Conservation (phyloP, 2,888 invertebrate species). For the Scrobipalpa costella region DNA sequence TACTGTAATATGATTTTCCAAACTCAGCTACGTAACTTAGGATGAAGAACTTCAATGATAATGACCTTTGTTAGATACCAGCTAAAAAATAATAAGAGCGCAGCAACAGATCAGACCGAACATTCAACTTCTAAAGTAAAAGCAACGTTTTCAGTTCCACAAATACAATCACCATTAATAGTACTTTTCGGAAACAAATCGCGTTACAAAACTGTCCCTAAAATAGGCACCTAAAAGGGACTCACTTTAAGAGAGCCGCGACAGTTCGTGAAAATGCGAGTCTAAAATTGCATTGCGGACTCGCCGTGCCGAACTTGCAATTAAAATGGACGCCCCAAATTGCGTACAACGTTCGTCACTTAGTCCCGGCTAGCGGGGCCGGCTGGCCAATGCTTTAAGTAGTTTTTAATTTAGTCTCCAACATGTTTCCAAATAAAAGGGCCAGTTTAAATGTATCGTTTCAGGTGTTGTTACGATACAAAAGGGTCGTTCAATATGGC, state of each 20-base stretch:
- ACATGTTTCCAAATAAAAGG: conserved; percentile 14
- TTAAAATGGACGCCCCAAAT: conserved; percentile 80
- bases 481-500: not conserved
- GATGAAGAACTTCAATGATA: no score
- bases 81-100: no score
- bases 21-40: no score
- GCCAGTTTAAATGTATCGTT: not conserved
- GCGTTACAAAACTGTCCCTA: conserved; percentile 2
- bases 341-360: conserved; percentile 80
- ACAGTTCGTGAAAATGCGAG: conserved; percentile 51
- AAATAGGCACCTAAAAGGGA: conserved; percentile 25
- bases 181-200: not conserved
- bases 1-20: no score
- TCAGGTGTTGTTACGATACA: not conserved
- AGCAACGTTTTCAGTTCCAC: conserved; percentile 2
- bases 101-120: no score
- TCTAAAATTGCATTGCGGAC: conserved; percentile 70
- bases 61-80: no score
- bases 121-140: no score
- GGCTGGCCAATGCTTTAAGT: conserved; percentile 34
- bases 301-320: conserved; percentile 71
- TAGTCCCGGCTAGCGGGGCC: conserved; percentile 45
- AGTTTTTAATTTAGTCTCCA: conserved; percentile 36
- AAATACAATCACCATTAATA: not conserved
- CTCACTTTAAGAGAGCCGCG: conserved; percentile 36